Conservation (phyloP, 2,888 invertebrate genomes). For the Lysandra coridon region DNA sequence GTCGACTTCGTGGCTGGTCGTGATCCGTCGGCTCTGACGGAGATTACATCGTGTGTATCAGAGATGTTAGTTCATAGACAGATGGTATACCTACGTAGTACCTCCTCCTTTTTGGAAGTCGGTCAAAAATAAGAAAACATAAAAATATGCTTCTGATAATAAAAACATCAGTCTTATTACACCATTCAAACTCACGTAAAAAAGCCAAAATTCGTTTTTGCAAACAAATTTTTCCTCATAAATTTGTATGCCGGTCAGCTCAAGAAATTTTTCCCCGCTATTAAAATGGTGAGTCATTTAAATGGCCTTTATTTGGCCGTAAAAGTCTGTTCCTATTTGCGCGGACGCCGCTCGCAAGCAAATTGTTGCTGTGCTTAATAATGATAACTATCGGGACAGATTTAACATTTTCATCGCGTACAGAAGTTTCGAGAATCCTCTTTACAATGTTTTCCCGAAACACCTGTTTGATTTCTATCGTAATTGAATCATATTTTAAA, state of each 20-base stretch:
- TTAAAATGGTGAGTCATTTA: constrained; percentile 67
- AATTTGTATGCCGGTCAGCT: constrained; percentile 61
- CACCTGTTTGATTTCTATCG: background rate
- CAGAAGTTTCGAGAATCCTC: constrained; percentile 8
- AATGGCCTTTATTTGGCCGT: constrained; percentile 65
- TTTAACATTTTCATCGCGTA: constrained; percentile 23
- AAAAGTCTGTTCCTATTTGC: constrained; percentile 56
- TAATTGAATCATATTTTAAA: background rate
- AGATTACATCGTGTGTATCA: constrained; percentile 14
- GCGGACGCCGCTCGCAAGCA: constrained; percentile 37
- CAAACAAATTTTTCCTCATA: constrained; percentile 59
- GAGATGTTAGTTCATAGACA: background rate
- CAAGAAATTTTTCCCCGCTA: constrained; percentile 64
- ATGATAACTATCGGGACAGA: constrained; percentile 33
- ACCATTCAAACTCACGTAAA: constrained; percentile 61
- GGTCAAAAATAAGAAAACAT: background rate
- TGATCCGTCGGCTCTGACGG: constrained; percentile 40
- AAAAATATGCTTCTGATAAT: background rate
- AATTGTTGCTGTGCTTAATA: constrained; percentile 33
- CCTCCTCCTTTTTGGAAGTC: too few species aligned
- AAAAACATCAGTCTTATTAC: constrained; percentile 37
- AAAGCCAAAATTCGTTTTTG: constrained; percentile 50
- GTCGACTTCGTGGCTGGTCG: constrained; percentile 54
- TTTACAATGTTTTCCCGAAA: background rate
- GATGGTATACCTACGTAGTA: too few species aligned